phyloP scores from a whole-genome alignment of 64 coral and sea anemone species.

The Pocillopora damicornis region DNA sequence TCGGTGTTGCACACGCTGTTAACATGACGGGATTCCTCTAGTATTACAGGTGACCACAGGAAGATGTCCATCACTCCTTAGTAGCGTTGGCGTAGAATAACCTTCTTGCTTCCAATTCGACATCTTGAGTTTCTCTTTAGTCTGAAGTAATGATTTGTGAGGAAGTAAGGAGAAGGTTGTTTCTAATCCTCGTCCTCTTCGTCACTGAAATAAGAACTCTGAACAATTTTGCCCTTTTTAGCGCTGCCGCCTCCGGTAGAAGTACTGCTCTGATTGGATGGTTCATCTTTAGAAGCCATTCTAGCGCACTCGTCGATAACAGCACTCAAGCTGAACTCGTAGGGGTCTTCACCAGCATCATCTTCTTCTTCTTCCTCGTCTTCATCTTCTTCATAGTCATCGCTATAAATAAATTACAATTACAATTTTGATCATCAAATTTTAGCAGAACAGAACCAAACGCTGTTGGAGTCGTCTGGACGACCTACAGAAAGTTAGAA shows the following conservation, averaged over 20 bases:
- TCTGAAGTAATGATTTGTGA: neutral
- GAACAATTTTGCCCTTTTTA: slow-evolving; percentile 48
- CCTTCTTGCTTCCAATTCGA: too few relatives aligned
- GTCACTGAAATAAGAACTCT: slow-evolving; percentile 64
- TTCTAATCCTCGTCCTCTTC: slow-evolving; percentile 54
- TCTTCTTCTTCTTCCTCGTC: slow-evolving; percentile 50
- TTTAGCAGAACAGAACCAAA: too few relatives aligned
- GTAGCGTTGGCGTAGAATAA: too few relatives aligned
- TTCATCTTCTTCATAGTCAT: slow-evolving; percentile 18
- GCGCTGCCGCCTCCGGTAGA: neutral
- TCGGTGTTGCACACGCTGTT: too few relatives aligned
- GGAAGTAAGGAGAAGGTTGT: neutral
- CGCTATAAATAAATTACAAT: neutral
- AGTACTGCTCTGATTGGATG: neutral
- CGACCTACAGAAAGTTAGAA: too few relatives aligned
- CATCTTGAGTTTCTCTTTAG: too few relatives aligned
- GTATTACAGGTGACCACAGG: too few relatives aligned
- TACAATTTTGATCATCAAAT: neutral
- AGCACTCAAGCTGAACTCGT: slow-evolving; percentile 54
- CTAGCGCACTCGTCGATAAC: slow-evolving; percentile 58
- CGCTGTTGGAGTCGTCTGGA: too few relatives aligned
- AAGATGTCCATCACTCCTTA: too few relatives aligned
- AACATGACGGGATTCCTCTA: too few relatives aligned
- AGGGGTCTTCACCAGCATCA: slow-evolving; percentile 57
- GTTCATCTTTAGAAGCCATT: slow-evolving; percentile 29